Conservation (phyloP, 2,888 invertebrate species). For the Andrena hattorfiana region DNA sequence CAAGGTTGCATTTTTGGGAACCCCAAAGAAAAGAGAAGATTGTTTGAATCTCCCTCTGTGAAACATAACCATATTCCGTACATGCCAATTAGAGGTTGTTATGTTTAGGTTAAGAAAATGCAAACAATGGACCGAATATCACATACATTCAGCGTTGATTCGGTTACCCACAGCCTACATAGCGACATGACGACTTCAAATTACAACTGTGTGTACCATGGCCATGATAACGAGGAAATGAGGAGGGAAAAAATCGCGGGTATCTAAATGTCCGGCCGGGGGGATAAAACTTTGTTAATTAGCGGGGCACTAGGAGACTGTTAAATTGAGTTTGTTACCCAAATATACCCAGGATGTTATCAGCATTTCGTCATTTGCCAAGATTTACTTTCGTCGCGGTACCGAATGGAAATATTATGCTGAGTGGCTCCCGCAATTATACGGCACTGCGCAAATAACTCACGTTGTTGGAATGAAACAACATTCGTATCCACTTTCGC, state of each 20-base stretch:
- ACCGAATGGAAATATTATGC: conserved; percentile 21
- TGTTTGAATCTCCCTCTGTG: no score
- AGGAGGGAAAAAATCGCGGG: not conserved
- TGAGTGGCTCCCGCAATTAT: conserved; percentile 9
- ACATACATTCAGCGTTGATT: not conserved
- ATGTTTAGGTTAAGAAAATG: not conserved
- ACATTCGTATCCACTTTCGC: not conserved
- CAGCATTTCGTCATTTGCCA: not conserved
- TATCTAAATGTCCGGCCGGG: not conserved
- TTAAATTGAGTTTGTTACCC: conserved; percentile 32
- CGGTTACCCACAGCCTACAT: not conserved
- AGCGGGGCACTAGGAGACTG: not conserved
- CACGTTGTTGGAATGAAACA: conserved; percentile 7
- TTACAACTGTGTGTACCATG: not conserved
- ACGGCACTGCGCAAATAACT: not conserved
- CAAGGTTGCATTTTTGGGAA: no score
- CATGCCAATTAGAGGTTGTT: not conserved
- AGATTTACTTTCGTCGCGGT: conserved; percentile 3
- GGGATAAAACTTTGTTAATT: conserved; percentile 10
- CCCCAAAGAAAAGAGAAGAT: no score
- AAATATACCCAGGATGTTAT: conserved; percentile 13
- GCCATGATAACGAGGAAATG: not conserved
- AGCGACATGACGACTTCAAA: not conserved
- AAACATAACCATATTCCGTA: no score
- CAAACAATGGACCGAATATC: conserved; percentile 7